Conservation (phyloP, 1,140 invertebrate genomes). For the Saccostrea echinata region DNA sequence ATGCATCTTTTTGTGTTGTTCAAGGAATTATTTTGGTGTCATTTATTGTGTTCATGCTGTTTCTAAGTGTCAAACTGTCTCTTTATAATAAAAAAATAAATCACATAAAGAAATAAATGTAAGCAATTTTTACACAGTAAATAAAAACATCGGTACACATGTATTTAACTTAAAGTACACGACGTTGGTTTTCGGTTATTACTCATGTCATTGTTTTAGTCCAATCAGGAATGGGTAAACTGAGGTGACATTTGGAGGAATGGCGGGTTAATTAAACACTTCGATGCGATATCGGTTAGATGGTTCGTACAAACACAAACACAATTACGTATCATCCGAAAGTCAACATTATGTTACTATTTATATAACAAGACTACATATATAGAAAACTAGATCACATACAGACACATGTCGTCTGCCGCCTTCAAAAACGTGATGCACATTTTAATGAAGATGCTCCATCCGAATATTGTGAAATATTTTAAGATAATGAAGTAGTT, state of each 20-base stretch:
- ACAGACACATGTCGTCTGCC: neutral
- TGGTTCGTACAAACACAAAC: conserved; percentile 1
- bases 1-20: too few relatives aligned
- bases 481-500: conserved; percentile 9
- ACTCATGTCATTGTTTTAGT: conserved; percentile 6
- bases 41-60: too few relatives aligned
- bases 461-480: conserved; percentile 12
- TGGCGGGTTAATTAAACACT: neutral
- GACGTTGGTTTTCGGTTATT: neutral
- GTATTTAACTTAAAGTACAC: neutral
- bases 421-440: neutral
- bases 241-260: neutral
- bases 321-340: neutral
- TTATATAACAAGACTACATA: neutral
- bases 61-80: too few relatives aligned
- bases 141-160: neutral
- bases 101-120: neutral
- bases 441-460: conserved; percentile 3
- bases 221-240: neutral
- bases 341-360: conserved; percentile 17
- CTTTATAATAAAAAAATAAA: neutral
- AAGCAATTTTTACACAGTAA: neutral
- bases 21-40: too few relatives aligned
- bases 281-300: neutral
- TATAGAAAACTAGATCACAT: neutral